Base-by-base conservation (phyloP, 2,888 invertebrate species). In the Exephanes ischioxanthus region DNA sequence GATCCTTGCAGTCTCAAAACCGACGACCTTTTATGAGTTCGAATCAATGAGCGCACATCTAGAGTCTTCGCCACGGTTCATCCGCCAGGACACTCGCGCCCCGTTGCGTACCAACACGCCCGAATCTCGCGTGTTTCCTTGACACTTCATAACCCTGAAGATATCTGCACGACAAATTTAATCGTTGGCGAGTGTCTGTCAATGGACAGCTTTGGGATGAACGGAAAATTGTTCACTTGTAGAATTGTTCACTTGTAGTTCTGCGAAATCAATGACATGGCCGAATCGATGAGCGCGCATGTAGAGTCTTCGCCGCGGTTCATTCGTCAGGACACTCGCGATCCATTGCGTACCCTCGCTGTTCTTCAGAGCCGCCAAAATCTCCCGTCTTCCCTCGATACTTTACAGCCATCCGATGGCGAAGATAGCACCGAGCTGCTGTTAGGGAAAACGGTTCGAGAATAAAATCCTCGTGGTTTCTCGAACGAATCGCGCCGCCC, bases 291-390 rank as follows among this genome's bases (percentile, higher is more conserved):
- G 30, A 30, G 0, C 30, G 3, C 30, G 30, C 30, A 30, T 30
- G 30, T 30, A 3, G 30, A 30, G 3, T 30, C 30, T 30, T 30
- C 30, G 30, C 30, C 30, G 53, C 33, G 33, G 33, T 33, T 33
- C 41, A 11, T 41, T 11, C 11, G 41, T 0, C 11, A 41, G 11
- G 41, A 2, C 41, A 41, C 11, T 11, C 55, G 55, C 7, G 7
- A 16, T 66, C 66, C 88, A 88, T 87, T 87, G 33, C 7, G 7
- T 33, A 0, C 6, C 89, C 88, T 88, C 90, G 81, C 87, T 77
- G 80, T 87, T 87, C 89, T 91, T 91, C 91, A 91, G 89, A 88
- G 84, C 87, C 83, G 87, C 87, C 88, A 89, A 91, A 91, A 91
- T 90, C 87, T 87, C 87, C 80, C 83, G 85, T 83, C 84, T 45